These are phyloP conservation scores for Siphamia tubifer DNA, from an alignment of 2,113 vertebrate genomes.

Conservation along the genomic window DNA sequence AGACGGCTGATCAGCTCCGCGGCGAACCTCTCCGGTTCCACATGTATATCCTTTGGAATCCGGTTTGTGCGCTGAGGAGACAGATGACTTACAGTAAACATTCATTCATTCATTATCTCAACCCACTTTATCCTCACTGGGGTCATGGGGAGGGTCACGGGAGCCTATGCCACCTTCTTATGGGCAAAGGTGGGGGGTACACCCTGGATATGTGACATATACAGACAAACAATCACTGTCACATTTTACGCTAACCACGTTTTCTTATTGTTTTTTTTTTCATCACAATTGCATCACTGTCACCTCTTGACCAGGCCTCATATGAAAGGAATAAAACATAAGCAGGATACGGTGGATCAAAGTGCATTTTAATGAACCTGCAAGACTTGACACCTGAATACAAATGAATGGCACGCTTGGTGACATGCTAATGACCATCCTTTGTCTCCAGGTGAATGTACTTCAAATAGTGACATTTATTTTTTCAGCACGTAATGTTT, in stretches of 20 bases:
- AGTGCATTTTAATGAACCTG: not conserved
- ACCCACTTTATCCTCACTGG: no score
- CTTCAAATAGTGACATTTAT: no score
- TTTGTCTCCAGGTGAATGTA: no score
- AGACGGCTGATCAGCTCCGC: slow-evolving; percentile 91
- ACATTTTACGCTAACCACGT: no score
- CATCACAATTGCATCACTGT: not conserved
- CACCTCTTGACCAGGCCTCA: slow-evolving; percentile 2
- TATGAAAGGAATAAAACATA: slow-evolving; percentile 4
- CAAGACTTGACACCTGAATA: not conserved
- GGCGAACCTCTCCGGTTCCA: slow-evolving; percentile 93
- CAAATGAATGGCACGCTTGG: not conserved
- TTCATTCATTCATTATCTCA: no score
- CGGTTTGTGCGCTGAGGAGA: slow-evolving; percentile 85
- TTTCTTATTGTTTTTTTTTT: not conserved
- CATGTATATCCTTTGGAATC: slow-evolving; percentile 92
- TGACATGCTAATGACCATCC: not conserved
- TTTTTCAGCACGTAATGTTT: not conserved
- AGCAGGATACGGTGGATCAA: not conserved
- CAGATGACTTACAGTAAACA: no score
- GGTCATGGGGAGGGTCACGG: no score
- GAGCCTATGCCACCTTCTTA: no score
- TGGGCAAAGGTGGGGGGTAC: no score
- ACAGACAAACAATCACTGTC: no score
- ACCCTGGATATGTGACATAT: no score